Conservation (phyloP, 2,113 vertebrate genomes). For the Paralichthys olivaceus region DNA sequence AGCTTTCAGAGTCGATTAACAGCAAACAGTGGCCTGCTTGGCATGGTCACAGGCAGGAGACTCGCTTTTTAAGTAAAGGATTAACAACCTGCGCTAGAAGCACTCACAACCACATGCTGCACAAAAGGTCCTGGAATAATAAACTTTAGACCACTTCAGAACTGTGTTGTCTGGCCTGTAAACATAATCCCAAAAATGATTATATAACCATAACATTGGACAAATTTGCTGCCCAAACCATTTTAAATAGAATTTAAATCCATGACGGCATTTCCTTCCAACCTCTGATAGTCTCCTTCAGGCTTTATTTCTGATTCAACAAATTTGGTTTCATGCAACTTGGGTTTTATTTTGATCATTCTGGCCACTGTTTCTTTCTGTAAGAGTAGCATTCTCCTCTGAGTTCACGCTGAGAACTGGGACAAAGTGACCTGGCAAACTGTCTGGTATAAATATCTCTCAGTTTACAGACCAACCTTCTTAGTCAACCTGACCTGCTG, state of each 20-base stretch:
- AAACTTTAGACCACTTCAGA: neutral
- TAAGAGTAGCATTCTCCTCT: neutral
- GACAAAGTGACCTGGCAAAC: neutral
- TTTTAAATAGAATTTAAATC: no score
- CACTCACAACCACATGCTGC: neutral
- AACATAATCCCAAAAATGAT: neutral
- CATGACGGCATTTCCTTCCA: neutral
- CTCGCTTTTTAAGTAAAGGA: slow-evolving; percentile 3
- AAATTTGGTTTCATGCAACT: neutral
- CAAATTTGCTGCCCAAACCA: neutral
- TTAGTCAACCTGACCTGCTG: no score
- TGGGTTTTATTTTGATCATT: neutral
- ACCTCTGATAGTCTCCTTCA: neutral
- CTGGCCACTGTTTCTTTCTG: neutral
- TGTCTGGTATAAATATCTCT: no score
- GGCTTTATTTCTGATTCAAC: neutral
- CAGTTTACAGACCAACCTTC: no score
- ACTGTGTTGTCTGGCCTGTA: neutral
- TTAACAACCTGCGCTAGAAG: slow-evolving; percentile 17
- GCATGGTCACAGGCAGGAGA: slow-evolving; percentile 17
- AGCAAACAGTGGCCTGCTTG: slow-evolving; percentile 2
- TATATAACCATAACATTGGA: slow-evolving; percentile 8
- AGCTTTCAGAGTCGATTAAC: slow-evolving; percentile 66
- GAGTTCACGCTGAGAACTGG: neutral
- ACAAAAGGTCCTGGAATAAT: neutral